Conservation (phyloP, 2,888 invertebrate species). For the Erebia epiphron region DNA sequence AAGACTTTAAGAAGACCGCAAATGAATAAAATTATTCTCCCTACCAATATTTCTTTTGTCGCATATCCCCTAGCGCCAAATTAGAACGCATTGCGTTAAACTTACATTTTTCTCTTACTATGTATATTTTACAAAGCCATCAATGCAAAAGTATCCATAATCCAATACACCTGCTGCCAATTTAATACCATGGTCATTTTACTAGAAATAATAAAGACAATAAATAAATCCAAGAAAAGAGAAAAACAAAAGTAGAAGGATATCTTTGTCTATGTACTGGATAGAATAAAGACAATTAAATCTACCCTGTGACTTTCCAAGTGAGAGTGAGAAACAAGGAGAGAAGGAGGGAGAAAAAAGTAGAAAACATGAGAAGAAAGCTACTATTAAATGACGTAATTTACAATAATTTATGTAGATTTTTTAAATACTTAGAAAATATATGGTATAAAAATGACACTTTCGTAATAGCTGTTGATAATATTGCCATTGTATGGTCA, state of each 20-base stretch:
- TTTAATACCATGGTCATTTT: not conserved
- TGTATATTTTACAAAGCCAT: not conserved
- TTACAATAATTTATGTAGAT: not conserved
- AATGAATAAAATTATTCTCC: no score
- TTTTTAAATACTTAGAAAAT: not conserved
- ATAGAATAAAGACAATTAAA: no score
- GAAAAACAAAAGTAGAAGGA: no score
- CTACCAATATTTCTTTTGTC: not conserved
- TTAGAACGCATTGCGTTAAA: not conserved
- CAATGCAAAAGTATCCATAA: conserved; percentile 12
- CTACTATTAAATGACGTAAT: no score
- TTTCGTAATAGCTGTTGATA: no score
- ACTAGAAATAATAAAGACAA: not conserved
- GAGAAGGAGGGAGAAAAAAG: no score
- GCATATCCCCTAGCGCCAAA: not conserved
- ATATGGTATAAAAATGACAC: not conserved
- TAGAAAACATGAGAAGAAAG: no score
- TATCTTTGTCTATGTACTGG: no score
- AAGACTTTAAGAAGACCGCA: no score
- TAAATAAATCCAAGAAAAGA: no score
- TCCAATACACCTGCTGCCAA: not conserved
- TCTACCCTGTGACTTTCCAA: no score
- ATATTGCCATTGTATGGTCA: not conserved
- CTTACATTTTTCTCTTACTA: conserved; percentile 7
- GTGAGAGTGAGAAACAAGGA: no score